Evolutionary conservation across 2,888 invertebrate genomes (phyloP), one percentile per base, ranked within the genome.

Genomic region (Eutolmus rufibarbis): DNA sequence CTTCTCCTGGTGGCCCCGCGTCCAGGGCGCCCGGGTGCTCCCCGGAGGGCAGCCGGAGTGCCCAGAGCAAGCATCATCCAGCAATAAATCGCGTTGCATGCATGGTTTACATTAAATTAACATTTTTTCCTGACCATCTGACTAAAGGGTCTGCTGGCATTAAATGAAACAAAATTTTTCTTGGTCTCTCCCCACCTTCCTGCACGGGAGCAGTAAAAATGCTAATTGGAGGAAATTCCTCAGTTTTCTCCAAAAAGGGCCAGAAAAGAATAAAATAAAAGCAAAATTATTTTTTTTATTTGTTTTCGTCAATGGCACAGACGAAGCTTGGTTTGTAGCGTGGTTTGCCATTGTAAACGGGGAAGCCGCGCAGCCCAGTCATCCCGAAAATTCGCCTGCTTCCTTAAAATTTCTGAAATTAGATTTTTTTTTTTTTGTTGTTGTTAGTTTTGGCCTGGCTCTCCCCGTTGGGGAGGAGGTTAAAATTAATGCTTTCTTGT

Each of bases 1-100:
- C 66, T 66, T 51, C 19, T 66, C 66, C 66, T 12, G 28, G 19
- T 23, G 28, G 40, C 9, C 28, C 66, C 23, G 3, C 66, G 23
- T 66, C 28, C 19, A 28, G 57, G 19, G 14, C 8, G 19, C 19
- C 57, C 28, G 66, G 76, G n/a, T 74, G 76, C n/a, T 34, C 76
- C 76, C 76, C 28, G 5, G 40, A 34, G 40, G 23, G 43, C 51
- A 40, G 43, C 74, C 19, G 34, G 40, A 84, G 74, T 85, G 74
- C 74, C 74, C 46, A 74, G 85, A 85, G 78, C 37, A 78, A 86
- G 86, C 86, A 77, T 86, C 86, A 86, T 86, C 78, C 78, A 57
- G 86, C 78, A 86, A 86, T 86, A 86, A 86, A 86, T 86, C 86
- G 86, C 78, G 56, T 86, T 86, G 86, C 86, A 86, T 86, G 86